Evolutionary conservation across 1,140 invertebrate genomes (phyloP), one percentile per base, ranked within the genome.

Genomic region (Drosophila takahashii): DNA sequence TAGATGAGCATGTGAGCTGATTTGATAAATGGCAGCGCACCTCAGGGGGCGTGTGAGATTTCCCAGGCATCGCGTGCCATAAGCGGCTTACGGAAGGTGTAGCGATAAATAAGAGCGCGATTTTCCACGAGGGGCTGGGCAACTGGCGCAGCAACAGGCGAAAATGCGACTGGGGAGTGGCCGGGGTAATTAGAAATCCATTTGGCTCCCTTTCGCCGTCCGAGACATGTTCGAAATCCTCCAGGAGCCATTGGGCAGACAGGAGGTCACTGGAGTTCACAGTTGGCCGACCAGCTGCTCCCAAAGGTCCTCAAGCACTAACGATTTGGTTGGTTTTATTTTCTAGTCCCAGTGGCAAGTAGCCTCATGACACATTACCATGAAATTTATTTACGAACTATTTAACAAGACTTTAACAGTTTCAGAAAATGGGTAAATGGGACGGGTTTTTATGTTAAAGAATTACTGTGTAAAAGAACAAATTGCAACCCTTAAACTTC

Each of bases 1-100:
- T 61, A 78, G 78, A 71, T 86, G 71, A 81, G 69, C 70, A 44
- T 74, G 70, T 74, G 44, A 62, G 58, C 57, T 62, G 57, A 62
- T 48, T 51, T 52, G 71, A 74, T 73, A 62, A 73, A 62, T 74
- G 34, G 50, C 27, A 18, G 32, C 1, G 16, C 41, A n/a, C 13
- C 34, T 13, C 22, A 11, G 52, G 16, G 53, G 61, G 66, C 48
- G 41, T 57, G 47, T 41, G 45, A 51, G 36, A 61, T 67, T 67
- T 62, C 27, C 27, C 44, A 18, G 41, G 36, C 58, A 44, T 73
- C 59, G 72, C 66, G 57, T 73, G 73, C 52, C 22, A 22, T 86
- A 86, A 85, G 81, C 81, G 45, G 74, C 81, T 85, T 86, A 75
- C 48, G 22, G 50, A 56, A 69, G 37, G 47, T 66, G 64, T 70